Percentiles rank a stretch among this genome's conserved stretches.
phyloP scores from a whole-genome alignment of 2,888 invertebrate genomes.

The Drosophila cracens region DNA sequence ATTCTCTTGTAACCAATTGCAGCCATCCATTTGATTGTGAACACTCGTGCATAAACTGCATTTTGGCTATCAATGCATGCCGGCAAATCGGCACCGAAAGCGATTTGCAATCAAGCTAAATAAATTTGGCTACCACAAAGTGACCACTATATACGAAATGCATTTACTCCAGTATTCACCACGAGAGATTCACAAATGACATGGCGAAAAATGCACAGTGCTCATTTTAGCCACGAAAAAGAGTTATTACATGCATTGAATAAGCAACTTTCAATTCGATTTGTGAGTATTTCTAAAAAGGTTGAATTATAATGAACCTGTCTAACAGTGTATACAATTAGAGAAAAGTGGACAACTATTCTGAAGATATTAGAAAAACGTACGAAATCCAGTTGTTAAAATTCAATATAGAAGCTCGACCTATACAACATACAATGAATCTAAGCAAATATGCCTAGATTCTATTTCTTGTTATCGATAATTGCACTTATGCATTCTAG shows the following conservation, averaged over 20 bases:
- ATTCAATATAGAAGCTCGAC: neutral
- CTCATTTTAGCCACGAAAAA: conserved; percentile 6
- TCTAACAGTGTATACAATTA: neutral
- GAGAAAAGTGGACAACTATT: neutral
- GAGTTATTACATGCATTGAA: conserved; percentile 4
- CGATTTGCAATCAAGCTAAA: conserved; percentile 59
- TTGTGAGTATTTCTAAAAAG: neutral
- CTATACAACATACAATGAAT: neutral
- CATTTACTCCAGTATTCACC: conserved; percentile 35
- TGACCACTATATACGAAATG: conserved; percentile 70
- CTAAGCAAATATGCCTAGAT: neutral
- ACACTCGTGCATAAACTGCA: conserved; percentile 24
- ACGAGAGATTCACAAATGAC: conserved; percentile 20
- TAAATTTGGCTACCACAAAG: conserved; percentile 63
- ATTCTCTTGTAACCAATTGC: conserved; percentile 7
- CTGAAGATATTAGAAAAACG: neutral
- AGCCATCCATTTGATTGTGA: conserved; percentile 32
- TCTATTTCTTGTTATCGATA: neutral
- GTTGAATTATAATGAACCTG: neutral
- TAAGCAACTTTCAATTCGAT: neutral
- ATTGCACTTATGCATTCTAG: neutral
- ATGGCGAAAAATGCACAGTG: neutral
- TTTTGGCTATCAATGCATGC: conserved; percentile 40
- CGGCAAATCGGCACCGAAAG: conserved; percentile 27
- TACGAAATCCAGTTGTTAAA: neutral